Percentiles rank a stretch among this genome's conserved stretches.
These are phyloP conservation scores for Sicus ferrugineus DNA, from an alignment of 2,888 invertebrate genomes.

Conservation along the genomic window DNA sequence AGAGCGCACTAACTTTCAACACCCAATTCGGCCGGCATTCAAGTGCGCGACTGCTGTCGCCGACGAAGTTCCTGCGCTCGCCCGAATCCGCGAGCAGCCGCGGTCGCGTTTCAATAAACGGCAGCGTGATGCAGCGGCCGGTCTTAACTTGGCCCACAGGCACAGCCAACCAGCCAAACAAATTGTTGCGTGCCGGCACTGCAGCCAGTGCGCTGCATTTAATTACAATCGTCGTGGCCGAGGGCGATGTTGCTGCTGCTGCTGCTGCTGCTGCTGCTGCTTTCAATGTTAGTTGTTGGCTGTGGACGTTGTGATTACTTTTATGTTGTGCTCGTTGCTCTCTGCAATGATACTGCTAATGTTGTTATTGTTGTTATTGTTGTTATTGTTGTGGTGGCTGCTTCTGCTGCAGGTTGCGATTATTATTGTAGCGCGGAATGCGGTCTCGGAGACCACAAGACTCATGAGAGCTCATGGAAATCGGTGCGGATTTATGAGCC, in stretches of 20 bases:
- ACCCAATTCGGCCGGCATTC: slow-evolving; percentile 23
- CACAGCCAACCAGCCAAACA: not conserved
- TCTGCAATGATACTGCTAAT: no score
- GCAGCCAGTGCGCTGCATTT: slow-evolving; percentile 15
- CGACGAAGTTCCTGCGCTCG: not conserved
- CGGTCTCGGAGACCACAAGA: not conserved
- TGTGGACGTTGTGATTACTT: not conserved
- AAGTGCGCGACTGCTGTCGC: not conserved
- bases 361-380: not conserved
- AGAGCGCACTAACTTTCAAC: slow-evolving; percentile 31
- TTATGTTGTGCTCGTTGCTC: not conserved
- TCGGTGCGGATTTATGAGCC: slow-evolving; percentile 8
- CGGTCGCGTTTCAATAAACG: slow-evolving; percentile 26
- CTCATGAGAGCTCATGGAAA: slow-evolving; percentile 9
- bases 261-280: not conserved
- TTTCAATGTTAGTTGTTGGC: not conserved
- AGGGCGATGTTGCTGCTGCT: not conserved
- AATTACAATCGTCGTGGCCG: slow-evolving; percentile 8
- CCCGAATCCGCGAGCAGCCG: not conserved
- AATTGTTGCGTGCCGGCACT: no score
- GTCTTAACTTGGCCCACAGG: not conserved
- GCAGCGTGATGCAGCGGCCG: not conserved
- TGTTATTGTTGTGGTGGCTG: not conserved
- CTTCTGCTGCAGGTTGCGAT: not conserved
- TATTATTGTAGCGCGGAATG: not conserved